A percentile compares a stretch with the other conserved stretches of the same genome.
phyloP scores from a whole-genome alignment of 2,113 vertebrate species.

The Malurus cyaneus region DNA sequence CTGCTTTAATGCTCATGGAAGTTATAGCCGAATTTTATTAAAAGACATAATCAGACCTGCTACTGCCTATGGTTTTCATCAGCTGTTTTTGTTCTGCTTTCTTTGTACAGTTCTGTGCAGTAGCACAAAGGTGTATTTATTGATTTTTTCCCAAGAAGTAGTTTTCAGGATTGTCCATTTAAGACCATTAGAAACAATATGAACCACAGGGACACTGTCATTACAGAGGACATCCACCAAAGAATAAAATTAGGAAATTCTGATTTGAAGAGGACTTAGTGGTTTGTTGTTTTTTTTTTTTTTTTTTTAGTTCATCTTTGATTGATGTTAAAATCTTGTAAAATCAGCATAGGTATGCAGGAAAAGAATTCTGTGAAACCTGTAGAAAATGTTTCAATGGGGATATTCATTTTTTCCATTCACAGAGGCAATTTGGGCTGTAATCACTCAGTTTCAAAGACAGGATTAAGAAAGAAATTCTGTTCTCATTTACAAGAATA shows the following conservation, averaged over 20 bases:
- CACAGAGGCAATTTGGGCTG: constrained; percentile 1
- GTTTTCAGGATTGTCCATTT: neutral
- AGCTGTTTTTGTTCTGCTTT: constrained; percentile 14
- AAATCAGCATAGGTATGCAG: neutral
- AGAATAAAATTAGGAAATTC: neutral
- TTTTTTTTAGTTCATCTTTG: neutral
- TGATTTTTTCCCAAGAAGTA: constrained; percentile 33
- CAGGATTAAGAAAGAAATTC: constrained; percentile 16
- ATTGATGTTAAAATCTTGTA: neutral
- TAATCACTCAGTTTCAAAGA: constrained; percentile 2
- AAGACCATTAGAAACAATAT: neutral
- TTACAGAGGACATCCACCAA: neutral
- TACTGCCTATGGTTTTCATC: constrained; percentile 41
- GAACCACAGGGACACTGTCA: neutral
- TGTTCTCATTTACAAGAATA: neutral
- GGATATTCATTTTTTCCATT: neutral
- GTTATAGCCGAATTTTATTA: constrained; percentile 43
- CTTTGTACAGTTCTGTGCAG: neutral
- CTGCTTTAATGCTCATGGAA: constrained; percentile 34
- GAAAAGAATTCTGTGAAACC: neutral
- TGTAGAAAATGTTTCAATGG: neutral
- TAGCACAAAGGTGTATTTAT: neutral
- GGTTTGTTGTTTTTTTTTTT: neutral
- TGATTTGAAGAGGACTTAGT: neutral
- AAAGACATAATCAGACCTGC: neutral